Evolutionary conservation across 64 coral and sea anemone species (phyloP).

Genomic region (Stichodactyla helianthus): DNA sequence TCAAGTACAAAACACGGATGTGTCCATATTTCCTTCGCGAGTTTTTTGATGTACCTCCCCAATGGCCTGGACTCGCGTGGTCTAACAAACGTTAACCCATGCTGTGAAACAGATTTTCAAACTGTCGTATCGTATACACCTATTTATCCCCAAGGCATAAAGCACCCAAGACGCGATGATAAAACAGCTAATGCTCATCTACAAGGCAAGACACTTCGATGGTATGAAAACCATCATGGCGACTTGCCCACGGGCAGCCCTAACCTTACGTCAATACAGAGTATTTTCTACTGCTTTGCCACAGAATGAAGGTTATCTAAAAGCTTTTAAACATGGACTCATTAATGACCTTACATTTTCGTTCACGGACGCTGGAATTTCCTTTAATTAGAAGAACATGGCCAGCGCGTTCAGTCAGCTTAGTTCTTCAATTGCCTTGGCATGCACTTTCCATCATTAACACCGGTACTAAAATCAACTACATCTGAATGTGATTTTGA

Average conservation of each 20-base stretch:
- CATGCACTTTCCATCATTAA: background rate
- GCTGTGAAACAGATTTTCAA: too few species aligned
- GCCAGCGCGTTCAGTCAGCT: background rate
- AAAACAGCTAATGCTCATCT: too few species aligned
- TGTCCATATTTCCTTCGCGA: too few species aligned
- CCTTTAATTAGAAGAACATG: background rate
- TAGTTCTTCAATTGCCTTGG: background rate
- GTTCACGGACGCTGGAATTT: background rate
- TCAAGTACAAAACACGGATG: too few species aligned
- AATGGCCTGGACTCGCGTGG: too few species aligned
- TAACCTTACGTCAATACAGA: background rate
- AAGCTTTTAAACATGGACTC: background rate
- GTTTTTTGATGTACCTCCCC: too few species aligned
- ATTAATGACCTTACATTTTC: background rate
- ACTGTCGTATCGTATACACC: too few species aligned
- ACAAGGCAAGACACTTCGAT: background rate
- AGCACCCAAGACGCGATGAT: too few species aligned
- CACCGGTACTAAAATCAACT: background rate
- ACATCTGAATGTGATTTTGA: too few species aligned
- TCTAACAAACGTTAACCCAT: too few species aligned
- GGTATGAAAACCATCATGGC: background rate
- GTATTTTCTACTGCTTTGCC: background rate
- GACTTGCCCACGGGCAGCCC: background rate
- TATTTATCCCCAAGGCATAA: too few species aligned
- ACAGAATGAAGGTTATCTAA: background rate